Base-by-base conservation (phyloP, 1,140 invertebrate species). In the Aphelenchoides besseyi region DNA sequence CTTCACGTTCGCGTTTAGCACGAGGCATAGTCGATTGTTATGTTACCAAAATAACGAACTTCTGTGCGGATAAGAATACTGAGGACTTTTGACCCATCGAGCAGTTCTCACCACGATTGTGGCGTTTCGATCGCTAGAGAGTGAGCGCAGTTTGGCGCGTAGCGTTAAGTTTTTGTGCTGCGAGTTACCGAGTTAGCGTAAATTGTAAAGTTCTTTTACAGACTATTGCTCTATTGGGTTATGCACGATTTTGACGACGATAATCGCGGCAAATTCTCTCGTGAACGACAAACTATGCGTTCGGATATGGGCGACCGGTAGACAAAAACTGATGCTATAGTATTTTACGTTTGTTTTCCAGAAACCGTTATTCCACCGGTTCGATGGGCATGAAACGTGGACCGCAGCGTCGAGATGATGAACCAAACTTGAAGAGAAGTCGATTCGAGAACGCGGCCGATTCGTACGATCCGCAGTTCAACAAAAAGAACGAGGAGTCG, bases 401-500 rank as follows among this genome's bases (percentile, higher is more conserved):
- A 2, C 41, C 26, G 28, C 32, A 37, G 8, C 74, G 72, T 12
- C 23, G 74, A 29, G 71, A 73, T 41, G 73, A 78, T 64, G 78
- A 78, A 30, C 63, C 59, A 53, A 53, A 41, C 26, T 2, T 36
- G 1, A 79, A 79, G 53, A 55, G 77, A 33, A 67, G 66, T 53
- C 71, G 77, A 12, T 62, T 59, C 35, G 81, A 82, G 68, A 69
- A 35, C 36, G 80, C 76, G 12, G 54, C 35, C 32, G 80, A 83
- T 18, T 53, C 72, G n/a, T 83, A 54, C 41, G 77, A 78, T 28
- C 82, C 74, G 18, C 57, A 74, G 68, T 75, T 77, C 12, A 69
- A 59, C 23, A 16, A 74, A 2, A 73, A 55, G 35, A 55, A 73
- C 26, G 35, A 77, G 95, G 80, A 92, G 94, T 1, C 90, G 92